Evolutionary conservation across 2,888 invertebrate genomes (phyloP), one percentile per base, ranked within the genome.

Genomic region (Invenusta paracnida): DNA sequence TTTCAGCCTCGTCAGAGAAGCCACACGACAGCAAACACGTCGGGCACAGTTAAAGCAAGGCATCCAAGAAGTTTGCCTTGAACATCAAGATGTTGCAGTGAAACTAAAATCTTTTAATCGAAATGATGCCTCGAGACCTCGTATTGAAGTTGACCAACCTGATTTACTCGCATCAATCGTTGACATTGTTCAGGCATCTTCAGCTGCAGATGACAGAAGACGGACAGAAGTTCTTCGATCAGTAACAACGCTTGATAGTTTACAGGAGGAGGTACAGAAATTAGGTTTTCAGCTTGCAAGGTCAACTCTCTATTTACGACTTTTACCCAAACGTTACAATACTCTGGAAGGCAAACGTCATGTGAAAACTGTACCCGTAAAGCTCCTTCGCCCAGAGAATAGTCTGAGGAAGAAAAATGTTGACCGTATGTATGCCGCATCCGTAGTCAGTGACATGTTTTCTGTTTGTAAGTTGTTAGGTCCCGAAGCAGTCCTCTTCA

Each of bases 391-490:
- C 23, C 66, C 86, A 29, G 25, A 85, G 67, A 84, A 85, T 87
- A 83, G 87, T 82, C 30, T 48, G 48, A 85, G 85, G 67, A 89
- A 89, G 79, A 84, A 81, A 30, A 89, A 90, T 87, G 79, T 85
- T 13, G 89, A 90, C 87, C 87, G 87, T n/a, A 85, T 88, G 2
- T 90, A 90, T 88, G 88, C 88, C 67, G 81, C 86, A 28, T 86
- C 90, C 17, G 88, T 89, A 17, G 89, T 90, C 48, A 81, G 87
- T n/a, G 85, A 87, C 86, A 67, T 90, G 25, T 88, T 89, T 86
- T 87, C 88, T 30, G 67, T 89, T n/a, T 88, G 89, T 31, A 87
- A 88, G 2, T 48, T 89, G 29, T 82, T 90, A 2, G 90, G 90
- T n/a, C 88, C 88, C 87, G 48, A 48, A 66, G 30, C n/a, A 86